Conservation (phyloP, 2,797 vertebrate species). For the Oreortyx pictus region DNA sequence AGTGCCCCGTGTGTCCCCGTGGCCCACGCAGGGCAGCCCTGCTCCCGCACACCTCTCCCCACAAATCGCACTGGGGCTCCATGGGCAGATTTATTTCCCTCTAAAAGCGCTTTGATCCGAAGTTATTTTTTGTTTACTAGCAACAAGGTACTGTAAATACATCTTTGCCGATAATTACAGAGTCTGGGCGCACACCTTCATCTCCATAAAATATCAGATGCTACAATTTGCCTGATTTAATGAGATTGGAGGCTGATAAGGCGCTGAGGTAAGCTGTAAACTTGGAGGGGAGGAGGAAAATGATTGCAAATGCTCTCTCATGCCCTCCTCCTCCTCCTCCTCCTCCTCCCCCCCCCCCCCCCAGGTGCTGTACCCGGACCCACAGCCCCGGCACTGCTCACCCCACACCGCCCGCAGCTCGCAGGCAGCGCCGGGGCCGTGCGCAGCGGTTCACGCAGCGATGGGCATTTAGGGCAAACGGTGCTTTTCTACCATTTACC, state of each 20-base stretch:
- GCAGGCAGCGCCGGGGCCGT: not conserved
- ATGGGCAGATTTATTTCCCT: conserved; percentile 13
- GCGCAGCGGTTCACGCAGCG: conserved; percentile 45
- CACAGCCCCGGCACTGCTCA: not conserved
- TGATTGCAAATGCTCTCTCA: conserved; percentile 48
- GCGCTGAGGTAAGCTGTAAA: conserved; percentile 64
- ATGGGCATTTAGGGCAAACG: conserved; percentile 71
- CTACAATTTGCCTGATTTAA: conserved; percentile 77
- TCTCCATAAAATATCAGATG: conserved; percentile 75
- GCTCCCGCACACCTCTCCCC: not conserved
- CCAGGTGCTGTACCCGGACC: not conserved
- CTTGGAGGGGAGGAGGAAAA: conserved; percentile 29
- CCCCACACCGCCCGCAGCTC: not conserved
- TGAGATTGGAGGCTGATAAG: conserved; percentile 70
- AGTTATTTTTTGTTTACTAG: conserved; percentile 74
- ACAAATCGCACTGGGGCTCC: accelerated
- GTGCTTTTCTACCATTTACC: conserved; percentile 63
- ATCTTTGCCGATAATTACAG: conserved; percentile 69
- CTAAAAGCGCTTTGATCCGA: conserved; percentile 43
- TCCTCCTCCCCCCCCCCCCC: not conserved
- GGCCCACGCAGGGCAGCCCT: not conserved
- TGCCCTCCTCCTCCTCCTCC: conserved; percentile 11
- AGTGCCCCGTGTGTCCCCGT: not conserved
- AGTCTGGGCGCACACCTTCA: conserved; percentile 64
- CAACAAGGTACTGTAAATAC: conserved; percentile 73